Evolutionary conservation across 1,140 invertebrate genomes (phyloP), one percentile per base, ranked within the genome.

Genomic region (Lasaia peninsularis): DNA sequence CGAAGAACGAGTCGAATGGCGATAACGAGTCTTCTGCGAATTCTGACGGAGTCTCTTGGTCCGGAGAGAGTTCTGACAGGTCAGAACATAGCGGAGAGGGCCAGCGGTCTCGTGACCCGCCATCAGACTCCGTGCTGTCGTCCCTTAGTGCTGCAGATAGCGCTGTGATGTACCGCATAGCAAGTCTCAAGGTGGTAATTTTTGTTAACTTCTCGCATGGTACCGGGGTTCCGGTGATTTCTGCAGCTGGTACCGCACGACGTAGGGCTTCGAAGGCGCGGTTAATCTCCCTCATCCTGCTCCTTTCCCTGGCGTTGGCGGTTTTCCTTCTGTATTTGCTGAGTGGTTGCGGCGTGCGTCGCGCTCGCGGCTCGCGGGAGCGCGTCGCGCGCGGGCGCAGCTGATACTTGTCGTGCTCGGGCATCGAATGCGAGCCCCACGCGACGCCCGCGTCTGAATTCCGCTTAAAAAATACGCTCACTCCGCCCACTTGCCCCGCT

Each of bases 251-350:
- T 0, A 98, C 94, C 6, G 93, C 94, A 34, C 91, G 90, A 16
- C 95, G 91, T 0, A 98, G 89, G 1, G 92, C 90, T 80, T 97
- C 95, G 86, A 97, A 98, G 0, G 96, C 96, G 48, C 92, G 90
- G 86, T 97, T 97, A 62, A 98, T 97, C 78, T 97, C 96, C 52
- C 94, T 90, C 96, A 98, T 97, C 49, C 96, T 89, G 53, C 92
- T 93, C 24, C 96, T 80, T 83, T 98, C 96, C 3, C 96, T 84
- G 0, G 96, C 95, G 89, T 98, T 98, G 0, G 96, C 96, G 2
- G 96, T 96, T 88, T 96, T 96, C 61, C 96, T 90, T 16, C 96
- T 88, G 85, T 98, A 98, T 83, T 97, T 98, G 89, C 95, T 96
- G 58, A 97, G 90, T 1, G 96, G 96, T 40, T 96, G 93, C 4